Percentiles rank a stretch among this genome's conserved stretches.
These are phyloP conservation scores for Coecobrya sp. DNA, from an alignment of 2,888 invertebrate species.

Conservation along the genomic window DNA sequence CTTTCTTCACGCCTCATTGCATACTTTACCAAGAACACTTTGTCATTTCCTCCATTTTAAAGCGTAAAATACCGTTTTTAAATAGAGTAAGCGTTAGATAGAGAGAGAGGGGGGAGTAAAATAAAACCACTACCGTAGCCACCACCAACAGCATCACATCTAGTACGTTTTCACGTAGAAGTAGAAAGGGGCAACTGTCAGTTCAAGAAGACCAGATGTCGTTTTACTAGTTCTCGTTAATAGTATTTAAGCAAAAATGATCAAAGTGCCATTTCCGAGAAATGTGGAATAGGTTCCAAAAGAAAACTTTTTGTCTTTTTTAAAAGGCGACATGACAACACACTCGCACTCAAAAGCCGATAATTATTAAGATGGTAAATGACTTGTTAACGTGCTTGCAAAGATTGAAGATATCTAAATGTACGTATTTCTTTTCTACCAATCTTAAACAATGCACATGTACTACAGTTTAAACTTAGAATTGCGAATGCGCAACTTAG, in stretches of 20 bases:
- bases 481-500: no score
- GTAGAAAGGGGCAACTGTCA: no score
- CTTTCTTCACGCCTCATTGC: slow-evolving; percentile 81
- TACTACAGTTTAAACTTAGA: no score
- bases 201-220: no score
- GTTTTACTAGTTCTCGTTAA: no score
- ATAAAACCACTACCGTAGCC: not conserved
- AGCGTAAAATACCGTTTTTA: slow-evolving; percentile 65
- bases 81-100: slow-evolving; percentile 28
- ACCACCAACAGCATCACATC: not conserved
- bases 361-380: no score
- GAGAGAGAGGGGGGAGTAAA: not conserved
- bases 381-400: not conserved
- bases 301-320: not conserved
- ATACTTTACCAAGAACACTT: slow-evolving; percentile 82
- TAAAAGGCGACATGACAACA: not conserved
- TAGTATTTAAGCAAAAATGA: not conserved
- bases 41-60: slow-evolving; percentile 79
- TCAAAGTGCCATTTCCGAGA: slow-evolving; percentile 8
- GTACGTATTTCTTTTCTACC: no score
- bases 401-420: no score
- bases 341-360: not conserved
- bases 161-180: not conserved
- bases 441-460: not conserved
- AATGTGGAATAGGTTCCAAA: not conserved